Evolutionary conservation across 2,113 vertebrate genomes (phyloP).

Genomic region (Chaetodon trifascialis): DNA sequence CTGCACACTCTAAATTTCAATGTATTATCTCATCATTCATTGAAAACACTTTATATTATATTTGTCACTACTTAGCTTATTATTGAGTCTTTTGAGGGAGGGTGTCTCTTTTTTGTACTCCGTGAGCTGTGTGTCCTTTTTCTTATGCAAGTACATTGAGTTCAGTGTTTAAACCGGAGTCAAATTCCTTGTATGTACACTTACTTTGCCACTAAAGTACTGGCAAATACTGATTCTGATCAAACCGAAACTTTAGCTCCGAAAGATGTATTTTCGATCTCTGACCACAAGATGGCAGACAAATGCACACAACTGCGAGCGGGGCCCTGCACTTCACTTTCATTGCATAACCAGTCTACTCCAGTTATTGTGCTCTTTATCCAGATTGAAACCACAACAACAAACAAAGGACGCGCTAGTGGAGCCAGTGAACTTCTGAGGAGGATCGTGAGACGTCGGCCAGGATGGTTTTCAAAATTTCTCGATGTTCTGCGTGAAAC

Average conservation of each 20-base stretch:
- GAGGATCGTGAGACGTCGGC: constrained; percentile 86
- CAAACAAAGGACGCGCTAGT: constrained; percentile 65
- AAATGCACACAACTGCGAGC: neutral
- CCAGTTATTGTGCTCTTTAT: constrained; percentile 30
- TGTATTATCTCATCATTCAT: no score
- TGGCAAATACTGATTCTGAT: no score
- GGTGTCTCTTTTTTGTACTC: no score
- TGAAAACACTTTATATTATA: no score
- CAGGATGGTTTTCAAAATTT: constrained; percentile 90
- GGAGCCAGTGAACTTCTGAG: constrained; percentile 87
- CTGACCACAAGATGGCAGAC: constrained; percentile 70
- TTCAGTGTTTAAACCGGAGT: no score
- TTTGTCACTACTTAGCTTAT: no score
- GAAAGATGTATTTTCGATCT: neutral
- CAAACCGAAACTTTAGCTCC: neutral
- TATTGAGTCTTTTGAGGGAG: no score
- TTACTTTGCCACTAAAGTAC: no score
- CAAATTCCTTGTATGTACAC: no score
- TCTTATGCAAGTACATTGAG: no score
- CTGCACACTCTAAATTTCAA: no score
- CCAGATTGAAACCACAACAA: constrained; percentile 80
- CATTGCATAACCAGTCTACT: neutral
- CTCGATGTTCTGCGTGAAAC: constrained; percentile 81
- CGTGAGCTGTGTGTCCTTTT: no score
- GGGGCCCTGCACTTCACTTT: neutral